phyloP scores from a whole-genome alignment of 2,797 vertebrate species.

The Catharus ustulatus region DNA sequence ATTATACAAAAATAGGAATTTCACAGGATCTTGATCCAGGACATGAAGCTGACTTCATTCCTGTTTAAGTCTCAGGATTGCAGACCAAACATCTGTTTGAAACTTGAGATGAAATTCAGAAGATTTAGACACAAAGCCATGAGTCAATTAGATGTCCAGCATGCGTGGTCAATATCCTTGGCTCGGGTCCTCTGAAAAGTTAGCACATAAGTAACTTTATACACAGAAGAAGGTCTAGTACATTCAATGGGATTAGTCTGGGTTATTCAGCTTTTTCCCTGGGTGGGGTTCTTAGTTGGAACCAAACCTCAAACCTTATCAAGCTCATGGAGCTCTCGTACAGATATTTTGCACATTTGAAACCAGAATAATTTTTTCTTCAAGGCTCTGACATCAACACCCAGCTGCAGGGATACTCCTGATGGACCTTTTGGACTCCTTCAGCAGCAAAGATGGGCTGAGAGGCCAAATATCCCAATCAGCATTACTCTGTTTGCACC shows the following conservation, averaged over 20 bases:
- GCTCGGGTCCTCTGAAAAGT: slow-evolving; percentile 46
- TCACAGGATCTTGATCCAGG: slow-evolving; percentile 44
- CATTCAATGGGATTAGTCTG: background rate
- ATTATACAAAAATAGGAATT: slow-evolving; percentile 42
- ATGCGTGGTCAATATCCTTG: slow-evolving; percentile 45
- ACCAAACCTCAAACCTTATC: slow-evolving; percentile 32
- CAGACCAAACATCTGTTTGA: slow-evolving; percentile 64
- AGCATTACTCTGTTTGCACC: background rate
- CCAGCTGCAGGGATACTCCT: background rate
- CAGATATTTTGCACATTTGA: background rate
- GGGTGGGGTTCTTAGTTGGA: background rate
- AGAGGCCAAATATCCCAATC: background rate
- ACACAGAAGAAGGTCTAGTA: slow-evolving; percentile 7
- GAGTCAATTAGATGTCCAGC: slow-evolving; percentile 52
- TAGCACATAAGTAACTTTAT: slow-evolving; percentile 50
- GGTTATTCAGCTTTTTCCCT: slow-evolving; percentile 46
- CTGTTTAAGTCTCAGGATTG: slow-evolving; percentile 37
- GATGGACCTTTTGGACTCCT: background rate
- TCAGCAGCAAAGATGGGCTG: background rate
- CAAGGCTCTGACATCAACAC: background rate
- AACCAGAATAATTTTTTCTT: slow-evolving; percentile 11
- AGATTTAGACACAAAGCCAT: slow-evolving; percentile 34
- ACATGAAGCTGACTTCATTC: slow-evolving; percentile 50
- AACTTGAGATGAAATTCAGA: slow-evolving; percentile 53
- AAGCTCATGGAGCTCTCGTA: background rate